Percentiles rank a stretch among this genome's conserved stretches.
Evolutionary conservation across 2,888 invertebrate species (phyloP).

Genomic region (Thysanoteuthis rhombus): DNA sequence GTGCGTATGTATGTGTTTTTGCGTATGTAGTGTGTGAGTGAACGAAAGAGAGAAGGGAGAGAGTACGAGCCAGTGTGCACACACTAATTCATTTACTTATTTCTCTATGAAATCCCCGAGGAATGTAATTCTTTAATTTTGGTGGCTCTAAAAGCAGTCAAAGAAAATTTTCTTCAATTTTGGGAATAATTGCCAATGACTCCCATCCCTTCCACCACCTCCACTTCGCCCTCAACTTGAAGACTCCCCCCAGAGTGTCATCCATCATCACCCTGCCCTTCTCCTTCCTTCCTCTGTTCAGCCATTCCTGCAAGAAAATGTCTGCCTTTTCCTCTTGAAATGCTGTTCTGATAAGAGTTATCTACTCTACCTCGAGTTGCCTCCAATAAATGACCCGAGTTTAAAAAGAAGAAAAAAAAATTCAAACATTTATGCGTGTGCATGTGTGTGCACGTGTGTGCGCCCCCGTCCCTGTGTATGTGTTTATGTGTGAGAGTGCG

Average conservation of each 20-base stretch:
- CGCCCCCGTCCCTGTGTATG: no score
- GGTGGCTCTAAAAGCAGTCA: not conserved
- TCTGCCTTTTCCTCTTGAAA: not conserved
- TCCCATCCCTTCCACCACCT: not conserved
- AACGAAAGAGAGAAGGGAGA: no score
- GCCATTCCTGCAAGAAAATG: not conserved
- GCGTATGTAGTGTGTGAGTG: no score
- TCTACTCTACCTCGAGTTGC: not conserved
- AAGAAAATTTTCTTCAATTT: not conserved
- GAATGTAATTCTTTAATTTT: not conserved
- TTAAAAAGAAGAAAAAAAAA: no score
- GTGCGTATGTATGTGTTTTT: not conserved
- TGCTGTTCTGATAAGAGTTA: not conserved
- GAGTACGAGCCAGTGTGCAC: no score
- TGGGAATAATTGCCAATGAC: not conserved
- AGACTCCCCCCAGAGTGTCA: not conserved
- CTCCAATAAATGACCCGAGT: no score
- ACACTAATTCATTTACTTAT: not conserved
- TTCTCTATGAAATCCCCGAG: not conserved
- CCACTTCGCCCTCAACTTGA: not conserved
- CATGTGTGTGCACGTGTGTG: no score
- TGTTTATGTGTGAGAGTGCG: no score
- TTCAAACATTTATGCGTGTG: no score
- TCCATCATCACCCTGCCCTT: not conserved
- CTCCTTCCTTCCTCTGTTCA: not conserved